phyloP scores from a whole-genome alignment of 2,113 vertebrate genomes.

The Hoplias malabaricus region DNA sequence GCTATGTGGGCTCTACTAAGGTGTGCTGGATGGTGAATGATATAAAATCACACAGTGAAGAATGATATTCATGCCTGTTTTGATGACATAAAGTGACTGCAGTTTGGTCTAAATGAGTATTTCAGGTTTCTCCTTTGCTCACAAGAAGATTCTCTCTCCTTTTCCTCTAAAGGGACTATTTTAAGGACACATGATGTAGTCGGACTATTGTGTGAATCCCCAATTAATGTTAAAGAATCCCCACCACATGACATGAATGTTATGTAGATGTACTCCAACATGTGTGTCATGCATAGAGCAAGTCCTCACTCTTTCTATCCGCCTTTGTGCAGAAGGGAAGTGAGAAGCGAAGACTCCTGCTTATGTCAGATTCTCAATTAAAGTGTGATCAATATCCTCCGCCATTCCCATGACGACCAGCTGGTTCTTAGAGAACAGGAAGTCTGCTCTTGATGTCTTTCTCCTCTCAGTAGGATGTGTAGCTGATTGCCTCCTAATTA shows the following conservation, averaged over 20 bases:
- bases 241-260: too few relatives aligned
- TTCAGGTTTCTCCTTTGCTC: neutral
- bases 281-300: neutral
- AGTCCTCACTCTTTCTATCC: neutral
- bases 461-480: neutral
- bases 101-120: neutral
- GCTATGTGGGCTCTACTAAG: too few relatives aligned
- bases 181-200: too few relatives aligned
- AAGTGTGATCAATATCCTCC: slow-evolving; percentile 15
- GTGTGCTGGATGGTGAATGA: too few relatives aligned
- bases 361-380: slow-evolving; percentile 17
- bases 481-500: neutral
- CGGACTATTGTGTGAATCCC: too few relatives aligned
- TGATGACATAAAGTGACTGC: neutral
- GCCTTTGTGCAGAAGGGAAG: neutral
- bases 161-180: too few relatives aligned
- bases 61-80: neutral
- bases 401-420: slow-evolving; percentile 47
- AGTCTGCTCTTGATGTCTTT: neutral
- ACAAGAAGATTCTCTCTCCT: neutral
- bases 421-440: slow-evolving; percentile 42
- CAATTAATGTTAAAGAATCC: too few relatives aligned
- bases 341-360: slow-evolving; percentile 9
- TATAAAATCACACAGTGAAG: neutral
- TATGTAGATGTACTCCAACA: neutral